Evolutionary conservation across 2,888 invertebrate species (phyloP).

Genomic region (Apoda limacodes): DNA sequence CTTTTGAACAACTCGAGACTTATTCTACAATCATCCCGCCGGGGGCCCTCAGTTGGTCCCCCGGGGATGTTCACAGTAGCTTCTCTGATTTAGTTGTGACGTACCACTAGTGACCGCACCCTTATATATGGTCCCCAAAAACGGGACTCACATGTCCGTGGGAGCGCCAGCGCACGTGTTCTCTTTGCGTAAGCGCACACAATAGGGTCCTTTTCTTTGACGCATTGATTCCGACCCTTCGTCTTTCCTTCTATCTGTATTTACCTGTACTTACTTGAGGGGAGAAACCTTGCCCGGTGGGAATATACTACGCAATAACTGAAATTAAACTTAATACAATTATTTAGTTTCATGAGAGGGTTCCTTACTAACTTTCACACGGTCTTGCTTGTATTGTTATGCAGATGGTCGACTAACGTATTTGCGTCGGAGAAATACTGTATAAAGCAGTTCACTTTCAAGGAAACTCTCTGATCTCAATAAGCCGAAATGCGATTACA

Average conservation of each 20-base stretch:
- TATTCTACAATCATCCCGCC: conserved; percentile 25
- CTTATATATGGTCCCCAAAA: conserved; percentile 48
- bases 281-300: conserved; percentile 61
- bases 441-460: no score
- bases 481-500: no score
- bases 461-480: no score
- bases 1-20: conserved; percentile 4
- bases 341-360: background rate
- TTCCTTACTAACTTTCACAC: no score
- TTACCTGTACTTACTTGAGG: conserved; percentile 55
- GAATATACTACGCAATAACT: conserved; percentile 26
- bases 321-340: background rate
- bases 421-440: no score
- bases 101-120: conserved; percentile 25
- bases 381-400: no score
- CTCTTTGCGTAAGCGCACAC: conserved; percentile 59
- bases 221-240: conserved; percentile 57
- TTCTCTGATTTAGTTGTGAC: conserved; percentile 46
- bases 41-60: conserved; percentile 37
- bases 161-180: conserved; percentile 57
- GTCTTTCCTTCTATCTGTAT: conserved; percentile 52
- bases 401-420: no score
- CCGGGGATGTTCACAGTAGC: conserved; percentile 42
- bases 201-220: conserved; percentile 55
- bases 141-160: conserved; percentile 50